These are phyloP conservation scores for Helicoverpa assulta DNA, from an alignment of 2,888 invertebrate species.

Conservation along the genomic window DNA sequence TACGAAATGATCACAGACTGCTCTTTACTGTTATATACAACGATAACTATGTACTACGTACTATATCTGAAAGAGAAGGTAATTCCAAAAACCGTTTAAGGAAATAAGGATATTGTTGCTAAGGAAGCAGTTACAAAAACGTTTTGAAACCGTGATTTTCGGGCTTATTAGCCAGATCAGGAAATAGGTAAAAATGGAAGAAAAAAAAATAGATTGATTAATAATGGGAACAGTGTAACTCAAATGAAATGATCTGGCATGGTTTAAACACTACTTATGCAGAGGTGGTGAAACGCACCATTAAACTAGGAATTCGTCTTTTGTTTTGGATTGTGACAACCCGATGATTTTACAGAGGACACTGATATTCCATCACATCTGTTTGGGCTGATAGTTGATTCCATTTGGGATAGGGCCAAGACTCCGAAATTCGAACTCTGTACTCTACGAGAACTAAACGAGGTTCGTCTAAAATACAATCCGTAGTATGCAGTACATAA, in stretches of 20 bases:
- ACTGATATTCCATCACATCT: constrained; percentile 43
- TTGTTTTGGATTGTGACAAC: constrained; percentile 30
- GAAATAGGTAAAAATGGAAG: too few relatives aligned
- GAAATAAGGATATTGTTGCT: not conserved
- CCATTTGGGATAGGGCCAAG: constrained; percentile 50
- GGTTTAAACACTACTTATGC: not conserved
- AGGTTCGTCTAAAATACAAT: not conserved
- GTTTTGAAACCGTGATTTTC: too few relatives aligned
- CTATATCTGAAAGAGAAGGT: not conserved
- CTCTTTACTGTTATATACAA: constrained; percentile 60
- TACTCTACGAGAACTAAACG: constrained; percentile 13
- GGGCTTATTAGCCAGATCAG: too few relatives aligned
- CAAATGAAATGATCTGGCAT: not conserved
- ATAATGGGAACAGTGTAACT: not conserved
- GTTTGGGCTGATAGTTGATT: constrained; percentile 27
- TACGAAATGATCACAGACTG: constrained; percentile 67
- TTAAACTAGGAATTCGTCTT: not conserved
- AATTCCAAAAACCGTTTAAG: not conserved
- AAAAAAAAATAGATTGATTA: not conserved
- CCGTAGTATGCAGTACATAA: constrained; percentile 24
- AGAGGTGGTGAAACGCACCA: not conserved
- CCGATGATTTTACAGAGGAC: constrained; percentile 21
- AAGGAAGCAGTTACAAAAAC: not conserved
- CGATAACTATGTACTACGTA: constrained; percentile 20
- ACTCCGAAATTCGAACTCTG: constrained; percentile 34